phyloP scores from a whole-genome alignment of 2,113 vertebrate genomes.

The Leucosticte australis region DNA sequence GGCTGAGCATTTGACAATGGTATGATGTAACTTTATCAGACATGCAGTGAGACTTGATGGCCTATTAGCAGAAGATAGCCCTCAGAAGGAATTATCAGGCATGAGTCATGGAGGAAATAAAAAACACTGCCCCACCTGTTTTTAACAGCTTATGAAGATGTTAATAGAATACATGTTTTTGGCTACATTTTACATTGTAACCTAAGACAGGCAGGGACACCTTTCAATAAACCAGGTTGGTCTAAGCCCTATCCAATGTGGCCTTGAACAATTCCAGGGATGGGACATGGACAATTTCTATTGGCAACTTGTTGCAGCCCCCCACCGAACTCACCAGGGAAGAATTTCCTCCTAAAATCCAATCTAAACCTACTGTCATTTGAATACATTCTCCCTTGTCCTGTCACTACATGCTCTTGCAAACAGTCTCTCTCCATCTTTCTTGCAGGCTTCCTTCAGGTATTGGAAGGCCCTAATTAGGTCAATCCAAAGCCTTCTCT shows the following conservation, averaged over 20 bases:
- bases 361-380: neutral
- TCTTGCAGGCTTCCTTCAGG: neutral
- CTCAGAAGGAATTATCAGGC: neutral
- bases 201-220: neutral
- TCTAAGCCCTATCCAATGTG: neutral
- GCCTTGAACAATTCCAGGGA: neutral
- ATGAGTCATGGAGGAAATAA: neutral
- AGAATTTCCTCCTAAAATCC: neutral
- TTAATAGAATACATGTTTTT: neutral
- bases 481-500: neutral
- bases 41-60: neutral
- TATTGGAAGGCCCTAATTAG: neutral
- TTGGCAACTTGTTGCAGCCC: neutral
- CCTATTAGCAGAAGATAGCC: neutral
- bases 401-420: neutral
- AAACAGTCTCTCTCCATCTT: neutral
- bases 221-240: neutral
- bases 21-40: neutral
- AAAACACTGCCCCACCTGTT: neutral
- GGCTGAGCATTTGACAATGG: neutral
- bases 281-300: neutral
- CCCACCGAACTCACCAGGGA: neutral
- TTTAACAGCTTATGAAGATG: neutral
- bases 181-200: neutral
- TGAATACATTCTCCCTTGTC: neutral